Evolutionary conservation across 2,113 vertebrate genomes (phyloP), one percentile per base, ranked within the genome.

Genomic region (Pteronura brasiliensis): DNA sequence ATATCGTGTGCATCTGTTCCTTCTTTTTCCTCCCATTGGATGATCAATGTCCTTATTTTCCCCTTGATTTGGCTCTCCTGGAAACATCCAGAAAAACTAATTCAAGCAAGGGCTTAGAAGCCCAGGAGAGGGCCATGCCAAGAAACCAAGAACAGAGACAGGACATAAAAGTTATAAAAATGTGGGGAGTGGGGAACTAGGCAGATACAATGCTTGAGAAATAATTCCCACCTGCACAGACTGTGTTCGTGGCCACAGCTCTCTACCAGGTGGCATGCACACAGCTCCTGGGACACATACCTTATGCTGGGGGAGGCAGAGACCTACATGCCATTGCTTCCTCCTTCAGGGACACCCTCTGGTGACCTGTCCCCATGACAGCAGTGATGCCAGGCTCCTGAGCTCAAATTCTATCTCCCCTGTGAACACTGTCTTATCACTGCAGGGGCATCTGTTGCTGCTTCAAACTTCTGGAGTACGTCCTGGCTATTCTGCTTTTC

Each of bases 221-320:
- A 61, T 7, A 61, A 7, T 36, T 12, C 10, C 27, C 27, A 42
- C 25, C 36, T 42, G 55, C 36, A 15, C 7, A 29, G 81, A 4
- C 8, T 0, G 2, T 83, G 25, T 6, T 3, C 0, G 57, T 39
- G 55, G 36, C 36, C 57, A 42, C 13, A n/a, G 14, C 20, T 12
- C 4, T 23, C 34, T 23, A 1, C 7, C 2, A 10, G 31, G 7
- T 21, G 34, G 42, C 4, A 0, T 31, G 10, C 9, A 31, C 15
- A 31, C 9, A 42, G 36, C 7, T 27, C 14, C 81, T 7, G 1
- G 81, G 36, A 18, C 77, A 49, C 29, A 20, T 25, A 8, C 4
- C 31, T 39, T 67, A 2, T 39, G 27, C 29, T 6, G 20, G 9
- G 34, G 52, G 23, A 23, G 59, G 25, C 11, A 49, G 7, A 34